Base-by-base conservation (phyloP, 2,113 vertebrate species). In the Bufo bufo region DNA sequence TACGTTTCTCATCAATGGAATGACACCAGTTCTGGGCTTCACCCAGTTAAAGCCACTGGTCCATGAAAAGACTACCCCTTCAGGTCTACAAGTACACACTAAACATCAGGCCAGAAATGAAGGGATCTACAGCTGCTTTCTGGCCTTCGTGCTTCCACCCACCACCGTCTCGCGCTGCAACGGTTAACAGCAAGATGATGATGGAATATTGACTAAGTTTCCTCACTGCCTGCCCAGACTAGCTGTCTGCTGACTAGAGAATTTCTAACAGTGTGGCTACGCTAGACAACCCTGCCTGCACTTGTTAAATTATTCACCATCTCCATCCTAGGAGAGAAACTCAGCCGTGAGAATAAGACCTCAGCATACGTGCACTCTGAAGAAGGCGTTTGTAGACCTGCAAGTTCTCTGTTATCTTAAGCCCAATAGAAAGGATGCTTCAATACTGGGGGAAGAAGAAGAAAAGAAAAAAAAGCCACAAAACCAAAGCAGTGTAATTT, bases 171-270 rank as follows among this genome's bases (percentile, higher is more conserved):
- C 19, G 72, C 33, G 23, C 58, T 19, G 82, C 61, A 78, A 89
- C 65, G 47, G 87, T 84, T 84, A 89, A 90, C 91, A 90, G 89
- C 91, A 87, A 91, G 81, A 89, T 90, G 89, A 90, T 87, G 90
- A 90, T 91, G 90, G 89, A 91, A 92, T 89, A 91, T 82, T 88
- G 89, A 91, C 91, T 84, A 52, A 90, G 90, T 79, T 88, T 45
- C 77, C 75, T 20, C 87, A 89, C 88, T 90, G 90, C 88, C 84
- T 89, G 89, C 91, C 90, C 89, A 93, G 93, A 86, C 93, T 90
- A 90, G 78, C 88, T 92, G 91, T 90, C 92, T 94, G 92, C 94
- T 92, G 92, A 91, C 89, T 89, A 12, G 87, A 89, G 91, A 6
- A 87, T 90, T 91, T 90, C 89, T 90, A 90, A 90, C 90, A 91